Base-by-base conservation (phyloP, 2,888 invertebrate species). In the Drosophila imparisetae region DNA sequence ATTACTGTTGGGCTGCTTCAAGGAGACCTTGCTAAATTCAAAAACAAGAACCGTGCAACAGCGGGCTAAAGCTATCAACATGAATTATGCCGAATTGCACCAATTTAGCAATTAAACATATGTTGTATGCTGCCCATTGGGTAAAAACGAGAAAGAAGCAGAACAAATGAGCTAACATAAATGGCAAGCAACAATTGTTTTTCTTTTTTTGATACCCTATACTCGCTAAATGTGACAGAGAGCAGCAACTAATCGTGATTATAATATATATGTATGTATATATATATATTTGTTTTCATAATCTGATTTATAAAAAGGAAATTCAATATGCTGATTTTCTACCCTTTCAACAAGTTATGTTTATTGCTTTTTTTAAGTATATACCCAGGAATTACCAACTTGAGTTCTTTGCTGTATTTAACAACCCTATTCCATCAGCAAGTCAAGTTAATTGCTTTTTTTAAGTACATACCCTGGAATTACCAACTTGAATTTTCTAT, bases 51-150 rank as follows among this genome's bases (percentile, higher is more conserved):
- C 61, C 55, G 30, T 34, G 63, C 45, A 63, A 48, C 50, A 53
- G 21, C 45, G 45, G 66, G 29, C 58, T 58, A 38, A 18, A 65
- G 62, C 70, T 70, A 86, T 86, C 85, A 74, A 72, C 73, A 82
- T 85, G 77, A 85, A 88, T 85, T 85, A 89, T 88, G 80, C 75
- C 68, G 89, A 86, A 90, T 89, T 86, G 86, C 90, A 86, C 86
- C 90, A 86, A 90, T 86, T 86, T 86, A 77, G 78, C 89, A 90
- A 86, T 86, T 86, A 86, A 89, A 80, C 90, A 86, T 88, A 75
- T 83, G 86, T 77, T 79, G 80, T 75, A 81, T 66, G 53, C 38
- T 66, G 66, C 66, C 71, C 62, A 60, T 40, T 54, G 60, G 66
- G 73, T 65, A 65, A 24, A 64, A 71, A 58, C 68, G 55, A 45